Evolutionary conservation across 2,113 vertebrate species (phyloP), one percentile per base, ranked within the genome.

Genomic region (Saimiri boliviensis): DNA sequence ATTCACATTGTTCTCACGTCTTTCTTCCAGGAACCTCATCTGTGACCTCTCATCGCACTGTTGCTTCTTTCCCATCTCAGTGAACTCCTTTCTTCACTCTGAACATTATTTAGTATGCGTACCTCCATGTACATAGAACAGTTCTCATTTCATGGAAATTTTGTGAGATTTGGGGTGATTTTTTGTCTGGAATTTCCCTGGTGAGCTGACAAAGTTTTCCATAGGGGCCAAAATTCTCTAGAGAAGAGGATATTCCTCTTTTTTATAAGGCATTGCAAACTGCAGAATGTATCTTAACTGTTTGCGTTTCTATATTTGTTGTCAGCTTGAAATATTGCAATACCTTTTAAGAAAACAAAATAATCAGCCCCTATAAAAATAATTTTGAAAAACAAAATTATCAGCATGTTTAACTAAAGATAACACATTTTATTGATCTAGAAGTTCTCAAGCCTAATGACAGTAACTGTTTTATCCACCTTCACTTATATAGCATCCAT

Each of bases 111-210:
- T 25, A 40, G 23, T 16, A 6, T 14, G 10, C 37, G 8, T 4
- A 12, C 1, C 2, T 40, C 6, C 32, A n/a, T 1, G 1, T 6
- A 25, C 12, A 42, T 63, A n/a, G 37, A 56, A 54, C 1, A 52
- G 49, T 42, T 88, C 52, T 93, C 40, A 60, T 42, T 86, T 86
- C n/a, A 12, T 37, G 49, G 17, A 76, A 86, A 82, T 68, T 81
- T 89, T 73, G 52, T 56, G 32, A 74, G 86, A 94, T 79, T 66
- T 95, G 70, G 77, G 40, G 35, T 80, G 4, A 66, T 66, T 83
- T 92, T 93, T 89, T 92, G 2, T 71, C 8, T 56, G 94, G 92
- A 86, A 82, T 91, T 94, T 86, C 82, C 91, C 92, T 54, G 5
- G 77, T 47, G 80, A 96, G 35, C 45, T 68, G 81, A 86, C 54